A percentile compares a stretch with the other conserved stretches of the same genome.
Conservation (phyloP, 2,888 invertebrate species). For the Steromphala cineraria region DNA sequence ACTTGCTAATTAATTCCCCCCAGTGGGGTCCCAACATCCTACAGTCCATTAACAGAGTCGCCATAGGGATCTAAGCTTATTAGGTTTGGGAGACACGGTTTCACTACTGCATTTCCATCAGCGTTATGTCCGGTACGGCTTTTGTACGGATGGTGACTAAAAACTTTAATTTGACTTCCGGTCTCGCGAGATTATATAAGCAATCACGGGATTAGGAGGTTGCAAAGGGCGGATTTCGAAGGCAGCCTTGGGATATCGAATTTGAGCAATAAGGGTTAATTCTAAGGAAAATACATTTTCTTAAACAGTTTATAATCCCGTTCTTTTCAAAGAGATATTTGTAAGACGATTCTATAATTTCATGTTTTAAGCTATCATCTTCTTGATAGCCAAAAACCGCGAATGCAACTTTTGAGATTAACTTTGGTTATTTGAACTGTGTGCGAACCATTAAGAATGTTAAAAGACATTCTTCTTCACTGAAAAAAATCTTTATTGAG, state of each 20-base stretch:
- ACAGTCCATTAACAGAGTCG: background rate
- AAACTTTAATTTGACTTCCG: conserved; percentile 17
- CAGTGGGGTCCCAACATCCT: background rate
- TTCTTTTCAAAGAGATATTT: background rate
- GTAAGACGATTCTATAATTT: background rate
- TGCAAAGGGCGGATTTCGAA: background rate
- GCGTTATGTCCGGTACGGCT: background rate
- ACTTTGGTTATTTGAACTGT: too few species aligned
- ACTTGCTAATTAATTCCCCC: background rate
- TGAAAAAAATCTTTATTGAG: too few species aligned
- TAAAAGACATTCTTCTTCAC: too few species aligned
- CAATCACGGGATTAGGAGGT: conserved; percentile 5
- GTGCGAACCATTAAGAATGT: too few species aligned
- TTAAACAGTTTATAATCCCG: background rate
- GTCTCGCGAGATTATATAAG: conserved; percentile 17
- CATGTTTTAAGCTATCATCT: too few species aligned
- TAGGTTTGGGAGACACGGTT: background rate
- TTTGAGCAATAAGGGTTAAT: background rate
- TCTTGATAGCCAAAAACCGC: too few species aligned
- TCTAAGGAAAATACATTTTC: background rate
- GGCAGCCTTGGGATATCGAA: background rate
- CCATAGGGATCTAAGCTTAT: background rate
- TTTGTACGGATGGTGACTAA: background rate
- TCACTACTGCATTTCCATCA: background rate
- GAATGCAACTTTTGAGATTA: too few species aligned